Conservation (phyloP, 2,113 vertebrate genomes). For the Engystomops pustulosus region DNA sequence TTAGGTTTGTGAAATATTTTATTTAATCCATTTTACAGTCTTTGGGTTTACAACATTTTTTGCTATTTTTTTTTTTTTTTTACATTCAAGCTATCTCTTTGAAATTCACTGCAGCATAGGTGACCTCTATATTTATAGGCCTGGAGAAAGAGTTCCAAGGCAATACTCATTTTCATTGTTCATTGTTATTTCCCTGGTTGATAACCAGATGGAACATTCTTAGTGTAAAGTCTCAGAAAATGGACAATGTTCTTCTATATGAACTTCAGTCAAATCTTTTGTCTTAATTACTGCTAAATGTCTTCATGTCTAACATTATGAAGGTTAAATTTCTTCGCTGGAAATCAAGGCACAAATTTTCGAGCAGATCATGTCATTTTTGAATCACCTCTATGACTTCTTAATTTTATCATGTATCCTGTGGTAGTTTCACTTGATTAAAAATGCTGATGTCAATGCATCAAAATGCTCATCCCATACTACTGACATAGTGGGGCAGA, state of each 20-base stretch:
- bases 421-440: neutral
- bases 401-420: neutral
- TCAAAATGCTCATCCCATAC: neutral
- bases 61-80: neutral
- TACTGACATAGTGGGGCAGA: too few species aligned
- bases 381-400: neutral
- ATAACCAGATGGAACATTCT: neutral
- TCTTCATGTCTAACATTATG: neutral
- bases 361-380: neutral
- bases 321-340: neutral
- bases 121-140: neutral
- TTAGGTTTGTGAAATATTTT: conserved; percentile 3
- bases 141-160: neutral
- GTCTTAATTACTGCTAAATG: neutral
- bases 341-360: neutral
- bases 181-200: neutral
- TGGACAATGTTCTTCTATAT: neutral
- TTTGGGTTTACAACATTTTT: conserved; percentile 13
- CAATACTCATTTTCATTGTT: neutral
- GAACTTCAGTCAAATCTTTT: neutral
- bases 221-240: neutral
- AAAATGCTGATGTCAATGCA: neutral
- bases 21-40: neutral
- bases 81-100: neutral
- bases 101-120: neutral